Base-by-base conservation (phyloP, 2,113 vertebrate genomes). In the Nematolebias whitei region DNA sequence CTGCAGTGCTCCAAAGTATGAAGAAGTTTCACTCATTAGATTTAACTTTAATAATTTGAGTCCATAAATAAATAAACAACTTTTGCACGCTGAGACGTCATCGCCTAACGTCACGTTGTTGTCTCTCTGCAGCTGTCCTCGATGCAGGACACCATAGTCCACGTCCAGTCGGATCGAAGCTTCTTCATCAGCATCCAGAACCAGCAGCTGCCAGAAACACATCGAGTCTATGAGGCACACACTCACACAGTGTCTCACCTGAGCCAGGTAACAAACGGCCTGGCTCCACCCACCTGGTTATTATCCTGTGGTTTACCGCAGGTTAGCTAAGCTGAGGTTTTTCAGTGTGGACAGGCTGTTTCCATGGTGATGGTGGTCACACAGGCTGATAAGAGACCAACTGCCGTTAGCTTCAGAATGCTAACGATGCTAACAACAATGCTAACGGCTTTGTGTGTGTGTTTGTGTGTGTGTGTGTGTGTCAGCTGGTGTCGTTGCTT, bases 1-100 rank as follows among this genome's bases (percentile, higher is more conserved):
- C 45, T 72, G 53, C 69, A 64, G 53, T 64, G 69, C 70, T 73
- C 54, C 54, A 65, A 3, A 32, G 70, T 73, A 59, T 2, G 52
- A 62, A 26, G 14, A 3, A 9, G 5, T 10, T 10, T n/a, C n/a
- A n/a, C n/a, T n/a, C n/a, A n/a, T n/a, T n/a, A n/a, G n/a, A n/a
- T n/a, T n/a, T n/a, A n/a, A n/a, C n/a, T n/a, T n/a, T n/a, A n/a
- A n/a, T n/a, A n/a, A n/a, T n/a, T n/a, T n/a, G n/a, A n/a, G n/a
- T n/a, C n/a, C n/a, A n/a, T n/a, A n/a, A n/a, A n/a, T n/a, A n/a
- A n/a, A n/a, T n/a, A n/a, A n/a, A n/a, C n/a, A n/a, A n/a, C n/a
- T n/a, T n/a, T n/a, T n/a, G n/a, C n/a, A n/a, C n/a, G n/a, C n/a
- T n/a, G n/a, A n/a, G 20, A 13, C 16, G 12, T 50, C 23, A 14